These are phyloP conservation scores for Ochropleura leucogaster DNA, from an alignment of 2,888 invertebrate species.

Conservation along the genomic window DNA sequence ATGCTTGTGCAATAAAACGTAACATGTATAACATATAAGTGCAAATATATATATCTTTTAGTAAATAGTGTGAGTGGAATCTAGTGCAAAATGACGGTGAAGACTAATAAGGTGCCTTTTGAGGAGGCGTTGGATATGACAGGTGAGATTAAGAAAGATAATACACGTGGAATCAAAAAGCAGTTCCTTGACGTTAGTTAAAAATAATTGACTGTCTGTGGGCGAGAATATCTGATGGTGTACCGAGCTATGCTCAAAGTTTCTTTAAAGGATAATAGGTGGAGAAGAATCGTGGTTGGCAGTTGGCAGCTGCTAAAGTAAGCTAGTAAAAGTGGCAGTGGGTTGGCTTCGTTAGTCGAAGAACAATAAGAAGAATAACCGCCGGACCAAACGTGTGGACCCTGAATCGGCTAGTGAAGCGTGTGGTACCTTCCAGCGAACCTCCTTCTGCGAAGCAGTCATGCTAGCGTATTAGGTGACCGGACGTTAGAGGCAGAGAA, in stretches of 20 bases:
- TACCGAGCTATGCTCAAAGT: not conserved
- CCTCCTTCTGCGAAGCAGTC: no score
- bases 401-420: not conserved
- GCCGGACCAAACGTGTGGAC: not conserved
- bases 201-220: not conserved
- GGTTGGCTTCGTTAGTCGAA: not conserved
- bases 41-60: not conserved
- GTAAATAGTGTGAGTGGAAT: slow-evolving; percentile 23
- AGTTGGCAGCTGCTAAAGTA: not conserved
- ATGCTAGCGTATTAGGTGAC: no score
- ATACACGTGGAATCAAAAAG: not conserved
- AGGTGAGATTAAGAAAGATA: slow-evolving; percentile 16
- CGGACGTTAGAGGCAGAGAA: no score
- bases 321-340: not conserved
- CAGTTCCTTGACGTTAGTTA: not conserved
- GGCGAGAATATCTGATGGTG: not conserved
- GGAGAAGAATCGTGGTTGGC: not conserved
- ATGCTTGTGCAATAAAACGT: slow-evolving; percentile 23
- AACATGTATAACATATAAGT: not conserved
- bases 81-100: slow-evolving; percentile 52
- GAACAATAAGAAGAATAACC: not conserved
- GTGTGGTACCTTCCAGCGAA: not conserved
- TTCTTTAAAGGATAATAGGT: not conserved
- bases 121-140: slow-evolving; percentile 54
- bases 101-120: slow-evolving; percentile 33